Base-by-base conservation (phyloP, 2,113 vertebrate genomes). In the Andinoacara biseriatus region DNA sequence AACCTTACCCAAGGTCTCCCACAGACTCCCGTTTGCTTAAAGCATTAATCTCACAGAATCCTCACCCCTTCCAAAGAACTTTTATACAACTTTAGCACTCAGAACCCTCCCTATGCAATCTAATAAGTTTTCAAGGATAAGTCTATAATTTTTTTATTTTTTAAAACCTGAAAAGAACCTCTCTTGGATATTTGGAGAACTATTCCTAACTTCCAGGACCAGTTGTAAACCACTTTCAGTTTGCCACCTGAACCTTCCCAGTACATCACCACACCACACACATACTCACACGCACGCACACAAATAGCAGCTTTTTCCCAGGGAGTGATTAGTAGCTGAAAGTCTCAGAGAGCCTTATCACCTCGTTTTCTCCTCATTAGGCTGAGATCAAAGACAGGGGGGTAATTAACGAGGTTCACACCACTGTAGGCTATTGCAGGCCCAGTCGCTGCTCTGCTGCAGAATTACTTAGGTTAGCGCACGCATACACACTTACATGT, bases 341-440 rank as follows among this genome's bases (percentile, higher is more conserved):
- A 78, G 82, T 76, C 79, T 67, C 86, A n/a, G 46, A 46, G 65
- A 84, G 63, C 54, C 46, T 90, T 92, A 89, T 81, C 87, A 72
- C 76, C 59, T 84, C 57, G 49, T 86, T 89, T 62, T 86, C 78
- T 79, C 65, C 81, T 90, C 61, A 67, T 90, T 83, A 89, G 75
- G 58, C 46, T 43, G 58, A 87, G 81, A 92, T 92, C 86, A 91
- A 91, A 92, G 84, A 87, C 54, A 18, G 29, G 8, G 52, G 58
- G 65, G 52, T 86, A 82, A 89, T 91, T 90, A 89, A 85, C 3
- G 8, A 76, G 81, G 52, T 85, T 90, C 78, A 83, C 72, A 78
- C 43, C 65, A 67, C 79, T 83, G 43, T 40, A 69, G 76, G 85
- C 85, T 74, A 29, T 80, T 69, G 58, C 59, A 52, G 43, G 62